Evolutionary conservation across 2,797 vertebrate genomes (phyloP), one percentile per base, ranked within the genome.

Genomic region (Chelonia mydas): DNA sequence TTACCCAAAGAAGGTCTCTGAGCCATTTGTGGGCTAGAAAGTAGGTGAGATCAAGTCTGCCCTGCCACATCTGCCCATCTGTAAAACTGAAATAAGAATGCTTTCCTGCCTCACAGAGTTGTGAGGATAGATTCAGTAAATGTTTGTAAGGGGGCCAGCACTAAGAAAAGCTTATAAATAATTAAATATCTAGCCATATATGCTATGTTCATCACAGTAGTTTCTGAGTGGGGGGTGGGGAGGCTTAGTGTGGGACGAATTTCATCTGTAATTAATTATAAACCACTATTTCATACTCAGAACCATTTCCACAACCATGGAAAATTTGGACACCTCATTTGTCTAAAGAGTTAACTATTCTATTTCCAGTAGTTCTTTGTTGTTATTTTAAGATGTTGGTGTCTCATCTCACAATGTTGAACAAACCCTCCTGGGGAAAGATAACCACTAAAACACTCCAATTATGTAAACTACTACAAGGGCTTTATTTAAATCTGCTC

Each of bases 271-370:
- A 78, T 82, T 51, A 65, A 72, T 7, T 80, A 86, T 3, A 88
- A 59, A 81, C 27, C 68, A 54, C 33, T 45, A n/a, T 0, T 0
- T 1, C 5, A 1, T 37, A 50, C 37, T 11, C 9, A 5, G 51
- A 87, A 84, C 5, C 8, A 45, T 41, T 41, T 41, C 5, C 41
- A 41, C 41, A 41, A 41, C 25, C 23, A 47, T 15, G 37, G 45
- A 51, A 92, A 89, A 86, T 84, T 7, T 49, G 68, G 59, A 72
- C 54, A 0, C 0, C 83, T n/a, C 51, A 65, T 72, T 27, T 92
- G 53, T n/a, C 57, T 7, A 8, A 1, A 76, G 1, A 3, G 41
- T 57, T 27, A 57, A 27, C 27, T 57, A 57, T 57, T 57, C 55
- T 57, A 28, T 57, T 57, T 57, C 25, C 27, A 57, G 27, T 57